Base-by-base conservation (phyloP, 2,113 vertebrate species). In the Microtus pennsylvanicus region DNA sequence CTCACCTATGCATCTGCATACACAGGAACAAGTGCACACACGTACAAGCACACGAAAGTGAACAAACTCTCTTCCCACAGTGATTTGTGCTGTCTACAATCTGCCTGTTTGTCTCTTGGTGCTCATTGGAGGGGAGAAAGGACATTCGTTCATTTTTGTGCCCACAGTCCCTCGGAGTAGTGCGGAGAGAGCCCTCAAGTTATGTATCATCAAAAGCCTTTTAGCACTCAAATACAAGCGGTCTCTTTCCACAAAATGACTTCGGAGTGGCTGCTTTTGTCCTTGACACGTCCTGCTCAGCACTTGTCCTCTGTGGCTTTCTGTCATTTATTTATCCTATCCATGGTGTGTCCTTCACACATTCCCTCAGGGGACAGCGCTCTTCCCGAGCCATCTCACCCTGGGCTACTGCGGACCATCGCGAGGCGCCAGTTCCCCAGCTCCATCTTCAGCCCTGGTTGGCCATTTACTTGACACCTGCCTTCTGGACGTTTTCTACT, bases 111-210 rank as follows among this genome's bases (percentile, higher is more conserved):
- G 35, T 5, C 35, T 42, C 45, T n/a, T 7, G 35, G 12, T 26
- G 45, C 89, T 95, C 86, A 33, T 2, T 75, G 45, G 33, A 91
- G 45, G 81, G 24, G 24, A 76, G 24, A 12, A 2, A 22, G n/a
- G 14, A n/a, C 7, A 4, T 94, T 58, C 74, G 67, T 22, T 69
- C 21, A 10, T 58, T 70, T 92, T 61, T 88, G 50, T 74, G 35
- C 8, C 47, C 69, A 55, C 47, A 13, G 35, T 87, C 30, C 38
- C 67, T 30, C 5, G 0, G 4, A 63, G 35, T 17, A 65, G 80
- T 86, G 28, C 17, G 6, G 50, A 52, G 92, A 90, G 91, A 72
- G 58, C 42, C n/a, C 69, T 94, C 42, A 17, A 47, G 90, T 76
- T 63, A 47, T 47, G 38, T 45, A 3, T 76, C 28, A 11, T n/a